phyloP scores from a whole-genome alignment of 2,888 invertebrate genomes.

The Archips crataeganus region DNA sequence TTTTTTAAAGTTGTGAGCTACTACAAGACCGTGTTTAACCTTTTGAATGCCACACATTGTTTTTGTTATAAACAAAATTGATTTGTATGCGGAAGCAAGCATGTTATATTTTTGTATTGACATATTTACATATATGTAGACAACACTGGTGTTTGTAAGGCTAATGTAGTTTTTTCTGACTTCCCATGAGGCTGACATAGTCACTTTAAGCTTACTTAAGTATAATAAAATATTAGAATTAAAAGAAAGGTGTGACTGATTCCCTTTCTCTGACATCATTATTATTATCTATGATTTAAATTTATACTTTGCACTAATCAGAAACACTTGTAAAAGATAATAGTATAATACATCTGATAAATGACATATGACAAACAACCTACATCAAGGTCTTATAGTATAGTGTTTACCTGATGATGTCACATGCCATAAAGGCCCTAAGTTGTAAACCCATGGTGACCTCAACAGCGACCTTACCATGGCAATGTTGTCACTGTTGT shows the following conservation, averaged over 20 bases:
- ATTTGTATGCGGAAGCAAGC: too few species aligned
- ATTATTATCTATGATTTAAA: neutral
- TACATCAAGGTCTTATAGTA: slow-evolving; percentile 25
- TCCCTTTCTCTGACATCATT: slow-evolving; percentile 3
- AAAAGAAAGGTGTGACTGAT: neutral
- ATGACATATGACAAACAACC: slow-evolving; percentile 11
- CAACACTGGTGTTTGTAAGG: too few species aligned
- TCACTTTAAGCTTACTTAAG: too few species aligned
- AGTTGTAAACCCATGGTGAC: slow-evolving; percentile 30
- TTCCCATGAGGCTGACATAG: too few species aligned
- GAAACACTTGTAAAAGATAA: neutral
- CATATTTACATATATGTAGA: too few species aligned
- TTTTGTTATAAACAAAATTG: too few species aligned
- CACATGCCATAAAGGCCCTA: slow-evolving; percentile 29
- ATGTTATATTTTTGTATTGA: too few species aligned
- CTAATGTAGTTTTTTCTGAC: too few species aligned
- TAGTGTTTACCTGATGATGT: slow-evolving; percentile 38
- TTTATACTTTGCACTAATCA: neutral
- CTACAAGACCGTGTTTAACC: too few species aligned
- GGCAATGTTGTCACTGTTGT: slow-evolving; percentile 29
- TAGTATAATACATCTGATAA: neutral
- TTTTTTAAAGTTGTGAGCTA: too few species aligned
- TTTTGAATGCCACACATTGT: too few species aligned
- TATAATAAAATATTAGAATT: too few species aligned
- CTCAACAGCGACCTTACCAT: slow-evolving; percentile 33